phyloP scores from a whole-genome alignment of 2,113 vertebrate species.

The Hyaena hyaena region DNA sequence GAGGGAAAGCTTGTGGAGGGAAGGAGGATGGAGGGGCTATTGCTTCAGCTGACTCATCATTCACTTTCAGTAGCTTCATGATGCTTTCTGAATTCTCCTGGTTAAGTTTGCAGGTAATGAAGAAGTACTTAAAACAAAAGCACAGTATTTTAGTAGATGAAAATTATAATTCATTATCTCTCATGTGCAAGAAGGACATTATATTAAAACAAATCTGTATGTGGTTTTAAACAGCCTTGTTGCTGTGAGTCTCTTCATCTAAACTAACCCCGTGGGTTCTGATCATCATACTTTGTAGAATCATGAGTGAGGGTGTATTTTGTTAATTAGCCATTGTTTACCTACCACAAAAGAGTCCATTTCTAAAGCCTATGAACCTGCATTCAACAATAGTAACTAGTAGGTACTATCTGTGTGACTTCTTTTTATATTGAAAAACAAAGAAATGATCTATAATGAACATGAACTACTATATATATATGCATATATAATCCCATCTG shows the following conservation, averaged over 20 bases:
- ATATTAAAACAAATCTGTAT: not conserved
- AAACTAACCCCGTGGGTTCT: not conserved
- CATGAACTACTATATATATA: not conserved
- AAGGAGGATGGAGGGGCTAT: not conserved
- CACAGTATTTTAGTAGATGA: not conserved
- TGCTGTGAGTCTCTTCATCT: not conserved
- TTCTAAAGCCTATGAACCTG: not conserved
- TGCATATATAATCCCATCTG: too few species aligned
- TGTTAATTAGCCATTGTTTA: not conserved
- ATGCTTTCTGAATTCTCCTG: not conserved
- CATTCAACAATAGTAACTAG: not conserved
- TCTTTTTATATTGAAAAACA: not conserved
- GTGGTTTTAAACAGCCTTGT: not conserved
- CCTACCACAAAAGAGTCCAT: not conserved
- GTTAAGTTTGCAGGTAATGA: slow-evolving; percentile 16
- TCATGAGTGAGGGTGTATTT: not conserved
- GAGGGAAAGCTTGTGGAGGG: not conserved
- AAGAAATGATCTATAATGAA: not conserved
- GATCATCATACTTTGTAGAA: not conserved
- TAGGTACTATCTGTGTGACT: not conserved
- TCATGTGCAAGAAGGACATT: not conserved
- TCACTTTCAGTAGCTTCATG: not conserved
- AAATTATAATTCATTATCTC: not conserved
- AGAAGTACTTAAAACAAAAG: slow-evolving; percentile 23
- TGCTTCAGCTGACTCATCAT: not conserved